Base-by-base conservation (phyloP, 37 sponge, comb jelly and placozoan genomes). In the Eunapius fragilis region DNA sequence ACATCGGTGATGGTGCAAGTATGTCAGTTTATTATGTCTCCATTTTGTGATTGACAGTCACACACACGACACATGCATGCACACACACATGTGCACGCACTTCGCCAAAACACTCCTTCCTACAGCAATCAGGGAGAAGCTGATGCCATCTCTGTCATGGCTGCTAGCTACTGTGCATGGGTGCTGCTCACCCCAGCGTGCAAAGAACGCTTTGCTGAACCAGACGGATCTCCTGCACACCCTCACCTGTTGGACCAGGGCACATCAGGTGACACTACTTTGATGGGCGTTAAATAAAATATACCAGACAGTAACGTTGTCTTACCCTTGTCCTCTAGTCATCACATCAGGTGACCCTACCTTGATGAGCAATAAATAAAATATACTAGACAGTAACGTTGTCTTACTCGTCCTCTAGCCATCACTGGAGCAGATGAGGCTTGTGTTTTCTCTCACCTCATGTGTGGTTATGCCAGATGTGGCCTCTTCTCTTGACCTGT, bases 191-290 rank as follows among this genome's bases (percentile, higher is more conserved):
- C 50, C 84, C 2, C 67, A 72, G 24, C 67, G 12, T 36, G 31
- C 3, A 41, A 50, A 47, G 58, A 49, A 41, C 67, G 3, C 25
- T 7, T 34, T 34, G 35, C 73, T 85, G 4, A 36, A 85, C 41
- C 85, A 85, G 70, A 34, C 35, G 0, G 85, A 85, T 24, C 27
- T 77, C 28, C 68, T 85, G 27, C 67, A 77, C 76, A 77, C 68
- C 28, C 78, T 85, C 41, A 4, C 14, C 26, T 26, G 70, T 22
- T 76, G 84, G 76, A 75, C 76, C 23, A 47, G 37, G 70, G 48
- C 26, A 24, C 69, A 81, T 37, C 35, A 71, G 41, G 82, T 75
- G 24, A 31, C 9, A 2, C 27, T 70, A 41, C 41, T 6, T 6
- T 6, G 22, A 58, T 12, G 58, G 14, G 58, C 58, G 14, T 58